phyloP scores from a whole-genome alignment of 2,888 invertebrate species.

The Eustalomyia histrio region DNA sequence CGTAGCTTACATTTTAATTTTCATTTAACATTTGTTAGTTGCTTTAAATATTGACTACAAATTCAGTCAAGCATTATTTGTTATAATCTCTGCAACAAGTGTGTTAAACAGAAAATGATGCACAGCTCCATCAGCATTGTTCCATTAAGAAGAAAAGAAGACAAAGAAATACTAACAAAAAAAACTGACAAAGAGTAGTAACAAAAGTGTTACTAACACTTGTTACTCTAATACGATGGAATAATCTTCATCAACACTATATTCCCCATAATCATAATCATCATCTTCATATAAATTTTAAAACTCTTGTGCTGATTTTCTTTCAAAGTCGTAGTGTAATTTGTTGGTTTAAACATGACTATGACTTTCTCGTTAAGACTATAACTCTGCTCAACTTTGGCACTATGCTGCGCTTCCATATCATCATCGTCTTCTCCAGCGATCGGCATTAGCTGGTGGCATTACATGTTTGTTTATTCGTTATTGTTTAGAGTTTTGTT shows the following conservation, averaged over 20 bases:
- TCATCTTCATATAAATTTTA: not conserved
- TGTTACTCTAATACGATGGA: constrained; percentile 26
- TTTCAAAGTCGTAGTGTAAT: not conserved
- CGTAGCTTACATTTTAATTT: not conserved
- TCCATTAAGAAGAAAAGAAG: constrained; percentile 1
- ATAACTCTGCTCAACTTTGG: constrained; percentile 27
- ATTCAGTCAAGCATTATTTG: constrained; percentile 59
- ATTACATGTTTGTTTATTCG: not conserved
- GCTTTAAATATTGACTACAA: constrained; percentile 11
- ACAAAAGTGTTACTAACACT: constrained; percentile 61
- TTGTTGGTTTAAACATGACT: not conserved
- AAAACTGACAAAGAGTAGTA: constrained; percentile 20
- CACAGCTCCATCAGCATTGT: constrained; percentile 2
- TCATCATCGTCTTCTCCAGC: no score
- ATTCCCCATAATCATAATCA: not conserved
- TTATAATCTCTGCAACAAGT: constrained; percentile 34
- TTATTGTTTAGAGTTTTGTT: not conserved
- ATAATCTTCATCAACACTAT: constrained; percentile 28
- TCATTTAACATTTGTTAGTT: constrained; percentile 10
- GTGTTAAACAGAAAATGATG: constrained; percentile 63
- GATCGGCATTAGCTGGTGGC: not conserved
- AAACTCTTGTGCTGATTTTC: not conserved
- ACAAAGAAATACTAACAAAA: not conserved
- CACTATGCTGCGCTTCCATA: not conserved
- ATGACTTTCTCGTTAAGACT: constrained; percentile 43